Base-by-base conservation (phyloP, 2,888 invertebrate species). In the Drosophila multiciliata region DNA sequence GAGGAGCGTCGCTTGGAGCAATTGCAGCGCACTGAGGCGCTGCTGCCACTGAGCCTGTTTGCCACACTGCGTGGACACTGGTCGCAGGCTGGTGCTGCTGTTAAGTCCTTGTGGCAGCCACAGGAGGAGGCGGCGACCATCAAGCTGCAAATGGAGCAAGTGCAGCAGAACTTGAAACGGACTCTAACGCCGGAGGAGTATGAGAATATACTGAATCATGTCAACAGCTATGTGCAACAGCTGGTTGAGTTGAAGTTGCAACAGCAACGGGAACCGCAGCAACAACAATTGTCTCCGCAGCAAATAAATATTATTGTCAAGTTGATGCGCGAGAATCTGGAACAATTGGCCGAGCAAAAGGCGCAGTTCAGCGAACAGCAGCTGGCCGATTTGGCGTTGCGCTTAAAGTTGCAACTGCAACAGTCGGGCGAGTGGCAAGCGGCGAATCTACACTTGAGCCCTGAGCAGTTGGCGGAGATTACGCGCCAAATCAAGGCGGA, bases 1-100 rank as follows among this genome's bases (percentile, higher is more conserved):
- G 87, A 87, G 49, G 89, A 92, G 82, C 93, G 94, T 93, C 94
- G 94, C 91, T 48, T 83, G 23, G 65, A 59, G n/a, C 78, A 86
- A 45, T 50, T 90, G 29, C 87, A 89, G 59, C 80, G 81, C 48
- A 63, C 78, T 1, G 83, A 91, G 62, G 78, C 89, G 20, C 57
- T 92, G 65, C 61, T 92, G 69, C 92, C 92, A 0, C 58, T 91
- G 29, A 76, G 91, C 0, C 38, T 92, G n/a, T 66, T 87, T 36
- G 90, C 90, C 54, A 79, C 89, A 5, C 45, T 91, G 32, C 84
- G 82, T 42, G 80, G 78, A 0, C 71, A 81, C 38, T n/a, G 89
- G 9, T 65, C 63, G 20, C 73, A 72, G 23, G 83, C 83, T 17
- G 78, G 87, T 20, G 75, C 77, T 55, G 64, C 83, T 20, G 38